Evolutionary conservation across 2,797 vertebrate genomes (phyloP).

Genomic region (Dicrostonyx torquatus): DNA sequence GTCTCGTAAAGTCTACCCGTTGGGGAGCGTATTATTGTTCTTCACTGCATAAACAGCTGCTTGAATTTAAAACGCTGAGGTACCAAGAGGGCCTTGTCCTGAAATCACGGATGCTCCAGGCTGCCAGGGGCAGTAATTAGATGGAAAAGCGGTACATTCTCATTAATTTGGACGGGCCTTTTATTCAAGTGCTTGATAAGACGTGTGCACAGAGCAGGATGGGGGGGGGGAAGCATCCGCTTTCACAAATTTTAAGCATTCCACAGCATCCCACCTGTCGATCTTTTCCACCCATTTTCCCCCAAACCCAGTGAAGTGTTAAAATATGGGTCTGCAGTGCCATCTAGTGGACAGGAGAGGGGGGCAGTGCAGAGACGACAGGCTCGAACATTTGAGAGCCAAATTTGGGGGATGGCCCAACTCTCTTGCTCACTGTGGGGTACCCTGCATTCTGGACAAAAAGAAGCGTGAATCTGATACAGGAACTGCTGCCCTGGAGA

Average conservation of each 20-base stretch:
- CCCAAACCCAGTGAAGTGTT: conserved; percentile 38
- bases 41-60: conserved; percentile 24
- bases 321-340: conserved; percentile 71
- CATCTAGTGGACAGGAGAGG: conserved; percentile 81
- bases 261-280: neutral
- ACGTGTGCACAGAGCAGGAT: conserved; percentile 3
- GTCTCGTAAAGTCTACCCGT: conserved; percentile 1
- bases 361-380: neutral
- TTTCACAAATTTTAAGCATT: conserved; percentile 17
- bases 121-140: conserved; percentile 34
- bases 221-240: conserved; percentile 21
- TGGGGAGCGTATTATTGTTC: conserved; percentile 4
- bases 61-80: conserved; percentile 39
- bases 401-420: neutral
- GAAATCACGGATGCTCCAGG: neutral
- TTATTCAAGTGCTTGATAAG: conserved; percentile 53
- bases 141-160: conserved; percentile 34
- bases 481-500: neutral
- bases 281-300: neutral
- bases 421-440: neutral
- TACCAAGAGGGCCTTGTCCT: conserved; percentile 31
- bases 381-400: neutral
- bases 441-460: neutral
- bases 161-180: conserved; percentile 53
- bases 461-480: neutral